phyloP scores from a whole-genome alignment of 2,797 vertebrate genomes.

The Propithecus perrieri region DNA sequence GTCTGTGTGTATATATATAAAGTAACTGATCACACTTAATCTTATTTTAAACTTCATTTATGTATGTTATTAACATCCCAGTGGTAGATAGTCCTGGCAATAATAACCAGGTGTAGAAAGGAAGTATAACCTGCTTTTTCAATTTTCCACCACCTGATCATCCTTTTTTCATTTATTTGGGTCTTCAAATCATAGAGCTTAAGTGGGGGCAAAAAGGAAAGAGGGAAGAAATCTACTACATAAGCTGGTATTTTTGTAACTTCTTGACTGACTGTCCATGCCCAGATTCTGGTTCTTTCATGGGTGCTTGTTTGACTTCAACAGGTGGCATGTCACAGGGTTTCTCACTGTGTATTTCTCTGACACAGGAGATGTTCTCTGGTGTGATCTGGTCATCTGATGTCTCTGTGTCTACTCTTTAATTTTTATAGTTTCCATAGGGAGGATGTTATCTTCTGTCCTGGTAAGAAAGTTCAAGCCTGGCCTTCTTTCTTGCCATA shows the following conservation, averaged over 20 bases:
- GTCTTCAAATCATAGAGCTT: background rate
- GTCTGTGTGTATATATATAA: background rate
- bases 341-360: background rate
- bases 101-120: background rate
- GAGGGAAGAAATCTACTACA: fast-evolving
- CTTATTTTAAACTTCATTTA: background rate
- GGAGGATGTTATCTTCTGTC: background rate
- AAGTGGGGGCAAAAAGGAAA: background rate
- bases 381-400: background rate
- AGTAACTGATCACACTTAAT: background rate
- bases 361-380: background rate
- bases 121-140: background rate
- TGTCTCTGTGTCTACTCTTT: background rate
- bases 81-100: background rate
- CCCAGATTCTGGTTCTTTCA: background rate
- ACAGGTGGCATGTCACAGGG: fast-evolving
- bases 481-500: background rate
- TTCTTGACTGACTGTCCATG: background rate
- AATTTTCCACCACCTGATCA: background rate
- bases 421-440: background rate
- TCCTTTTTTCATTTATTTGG: background rate
- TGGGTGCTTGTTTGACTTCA: background rate
- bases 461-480: background rate
- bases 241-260: background rate
- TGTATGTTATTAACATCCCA: background rate